Conservation (phyloP, 1,140 invertebrate species). For the Frieseomelitta varia region DNA sequence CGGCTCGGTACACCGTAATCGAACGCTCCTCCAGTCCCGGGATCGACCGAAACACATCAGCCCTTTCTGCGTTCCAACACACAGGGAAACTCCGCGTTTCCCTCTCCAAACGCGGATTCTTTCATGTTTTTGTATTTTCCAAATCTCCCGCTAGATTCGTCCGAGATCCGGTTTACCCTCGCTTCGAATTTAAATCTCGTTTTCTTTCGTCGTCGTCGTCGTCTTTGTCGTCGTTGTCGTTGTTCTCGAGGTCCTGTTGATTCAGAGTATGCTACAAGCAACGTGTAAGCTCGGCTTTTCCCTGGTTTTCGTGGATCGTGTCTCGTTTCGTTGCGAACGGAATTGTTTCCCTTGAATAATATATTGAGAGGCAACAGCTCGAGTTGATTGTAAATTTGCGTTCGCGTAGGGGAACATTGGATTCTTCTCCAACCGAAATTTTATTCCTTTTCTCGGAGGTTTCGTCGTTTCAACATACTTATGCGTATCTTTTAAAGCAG, state of each 20-base stretch:
- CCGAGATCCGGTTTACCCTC: background rate
- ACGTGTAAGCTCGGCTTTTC: background rate
- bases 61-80: background rate
- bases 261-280: background rate
- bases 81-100: constrained; percentile 7
- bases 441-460: background rate
- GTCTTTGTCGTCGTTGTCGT: background rate
- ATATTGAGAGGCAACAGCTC: background rate
- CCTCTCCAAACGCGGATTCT: background rate
- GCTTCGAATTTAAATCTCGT: background rate
- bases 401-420: background rate
- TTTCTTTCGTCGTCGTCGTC: background rate
- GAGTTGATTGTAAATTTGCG: background rate
- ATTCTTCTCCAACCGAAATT: background rate
- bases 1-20: constrained; percentile 50
- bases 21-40: constrained; percentile 15
- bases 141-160: background rate
- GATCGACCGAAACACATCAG: constrained; percentile 26
- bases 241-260: background rate
- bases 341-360: background rate
- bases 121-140: background rate
- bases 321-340: background rate
- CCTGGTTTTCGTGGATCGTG: background rate
- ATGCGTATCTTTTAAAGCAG: too few species aligned
- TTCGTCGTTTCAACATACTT: background rate